These are phyloP conservation scores for Oscheius sp. DNA, from an alignment of 2,888 invertebrate genomes.

Conservation along the genomic window DNA sequence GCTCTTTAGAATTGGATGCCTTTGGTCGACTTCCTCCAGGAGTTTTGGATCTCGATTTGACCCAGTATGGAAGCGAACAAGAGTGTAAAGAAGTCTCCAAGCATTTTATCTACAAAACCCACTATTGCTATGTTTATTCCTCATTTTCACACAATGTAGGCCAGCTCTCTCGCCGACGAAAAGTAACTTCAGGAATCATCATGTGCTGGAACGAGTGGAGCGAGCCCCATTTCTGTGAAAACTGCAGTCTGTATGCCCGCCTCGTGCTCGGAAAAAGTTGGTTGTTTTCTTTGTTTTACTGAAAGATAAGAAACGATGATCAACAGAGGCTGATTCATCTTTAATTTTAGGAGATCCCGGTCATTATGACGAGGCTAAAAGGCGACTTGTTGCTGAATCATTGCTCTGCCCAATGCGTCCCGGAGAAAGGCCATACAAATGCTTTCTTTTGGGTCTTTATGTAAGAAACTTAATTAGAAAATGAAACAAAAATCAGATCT, in stretches of 20 bases:
- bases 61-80: slow-evolving; percentile 30
- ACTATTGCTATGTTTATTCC: slow-evolving; percentile 32
- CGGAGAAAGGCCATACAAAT: slow-evolving; percentile 23
- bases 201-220: background rate
- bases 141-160: slow-evolving; percentile 17
- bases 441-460: slow-evolving; percentile 29
- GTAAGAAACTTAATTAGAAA: slow-evolving; percentile 16
- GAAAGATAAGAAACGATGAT: background rate
- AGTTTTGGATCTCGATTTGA: slow-evolving; percentile 30
- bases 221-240: background rate
- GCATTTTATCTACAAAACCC: slow-evolving; percentile 33
- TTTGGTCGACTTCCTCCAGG: slow-evolving; percentile 36
- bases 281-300: background rate
- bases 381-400: slow-evolving; percentile 18
- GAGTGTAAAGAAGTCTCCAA: slow-evolving; percentile 31
- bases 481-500: slow-evolving; percentile 21
- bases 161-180: background rate
- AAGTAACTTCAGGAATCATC: slow-evolving; percentile 10
- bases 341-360: slow-evolving; percentile 27
- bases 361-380: slow-evolving; percentile 27
- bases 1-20: slow-evolving; percentile 38
- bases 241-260: slow-evolving; percentile 37
- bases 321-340: too few species aligned
- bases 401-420: slow-evolving; percentile 26
- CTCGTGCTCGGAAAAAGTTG: slow-evolving; percentile 24